These are phyloP conservation scores for Propsilocerus akamusi DNA, from an alignment of 1,140 invertebrate genomes.

Conservation along the genomic window DNA sequence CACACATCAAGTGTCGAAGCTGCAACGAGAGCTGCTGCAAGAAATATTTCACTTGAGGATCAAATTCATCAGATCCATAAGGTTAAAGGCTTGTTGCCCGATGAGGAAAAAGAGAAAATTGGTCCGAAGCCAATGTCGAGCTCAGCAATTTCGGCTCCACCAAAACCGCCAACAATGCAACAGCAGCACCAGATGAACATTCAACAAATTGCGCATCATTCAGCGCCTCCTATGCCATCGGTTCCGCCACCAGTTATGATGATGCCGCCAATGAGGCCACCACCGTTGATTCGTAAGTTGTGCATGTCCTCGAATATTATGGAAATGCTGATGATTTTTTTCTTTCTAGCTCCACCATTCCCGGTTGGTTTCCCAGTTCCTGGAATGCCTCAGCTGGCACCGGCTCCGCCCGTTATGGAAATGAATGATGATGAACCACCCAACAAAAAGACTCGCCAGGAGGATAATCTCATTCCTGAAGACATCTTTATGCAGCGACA, in stretches of 20 bases:
- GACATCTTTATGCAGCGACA: constrained; percentile 26
- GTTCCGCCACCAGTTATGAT: constrained; percentile 37
- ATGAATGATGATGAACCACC: constrained; percentile 64
- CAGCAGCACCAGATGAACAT: constrained; percentile 19
- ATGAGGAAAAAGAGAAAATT: constrained; percentile 88
- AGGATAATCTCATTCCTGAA: constrained; percentile 85
- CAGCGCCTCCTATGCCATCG: constrained; percentile 20
- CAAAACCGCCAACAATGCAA: constrained; percentile 23
- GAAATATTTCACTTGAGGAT: constrained; percentile 90
- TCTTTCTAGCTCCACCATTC: constrained; percentile 20
- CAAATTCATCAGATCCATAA: constrained; percentile 96
- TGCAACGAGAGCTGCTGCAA: constrained; percentile 73
- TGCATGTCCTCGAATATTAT: constrained; percentile 8
- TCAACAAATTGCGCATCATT: constrained; percentile 17
- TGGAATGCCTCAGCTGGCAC: constrained; percentile 11
- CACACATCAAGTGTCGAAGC: constrained; percentile 89
- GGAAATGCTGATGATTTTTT: constrained; percentile 1
- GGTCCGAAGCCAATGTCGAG: constrained; percentile 45
- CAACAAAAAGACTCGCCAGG: constrained; percentile 73
- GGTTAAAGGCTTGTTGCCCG: constrained; percentile 78
- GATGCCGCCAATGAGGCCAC: constrained; percentile 44
- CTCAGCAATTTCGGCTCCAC: constrained; percentile 23
- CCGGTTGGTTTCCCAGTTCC: constrained; percentile 26
- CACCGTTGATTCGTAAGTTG: constrained; percentile 33
- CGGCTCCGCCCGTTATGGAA: constrained; percentile 28